phyloP scores from a whole-genome alignment of 64 coral and sea anemone genomes.

The Trachythela sp. region DNA sequence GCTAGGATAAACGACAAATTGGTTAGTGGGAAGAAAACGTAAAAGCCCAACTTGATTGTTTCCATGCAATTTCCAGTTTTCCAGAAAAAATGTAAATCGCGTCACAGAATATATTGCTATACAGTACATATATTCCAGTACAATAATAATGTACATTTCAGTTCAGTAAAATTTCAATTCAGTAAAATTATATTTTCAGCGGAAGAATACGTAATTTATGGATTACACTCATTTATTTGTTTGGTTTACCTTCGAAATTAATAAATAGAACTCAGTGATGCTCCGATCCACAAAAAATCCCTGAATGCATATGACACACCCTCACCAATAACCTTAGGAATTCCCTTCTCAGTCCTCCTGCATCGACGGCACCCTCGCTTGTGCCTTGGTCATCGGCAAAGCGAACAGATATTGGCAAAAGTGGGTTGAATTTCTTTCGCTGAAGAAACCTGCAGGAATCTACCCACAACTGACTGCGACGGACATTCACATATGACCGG shows the following conservation, averaged over 20 bases:
- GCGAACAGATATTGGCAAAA: constrained; percentile 24
- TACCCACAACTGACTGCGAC: constrained; percentile 1
- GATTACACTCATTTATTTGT: background rate
- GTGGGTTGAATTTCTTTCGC: constrained; percentile 17
- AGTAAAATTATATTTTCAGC: background rate
- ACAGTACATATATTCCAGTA: too few relatives aligned
- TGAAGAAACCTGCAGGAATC: constrained; percentile 27
- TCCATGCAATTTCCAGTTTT: background rate
- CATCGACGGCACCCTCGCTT: constrained; percentile 40
- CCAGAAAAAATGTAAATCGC: background rate
- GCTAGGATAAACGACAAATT: background rate
- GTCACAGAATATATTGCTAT: too few relatives aligned
- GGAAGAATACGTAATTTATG: too few relatives aligned
- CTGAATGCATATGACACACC: constrained; percentile 31
- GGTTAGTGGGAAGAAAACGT: too few relatives aligned
- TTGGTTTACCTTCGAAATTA: constrained; percentile 1
- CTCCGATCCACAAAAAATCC: constrained; percentile 23
- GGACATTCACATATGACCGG: background rate
- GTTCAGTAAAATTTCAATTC: too few relatives aligned
- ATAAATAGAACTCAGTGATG: background rate
- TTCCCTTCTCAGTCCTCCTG: constrained; percentile 35
- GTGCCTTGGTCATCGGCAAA: constrained; percentile 43
- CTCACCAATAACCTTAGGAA: constrained; percentile 36
- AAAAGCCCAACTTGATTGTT: background rate
- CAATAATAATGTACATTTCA: too few relatives aligned